Base-by-base conservation (phyloP, 2,797 vertebrate genomes). In the Lateolabrax maculatus region DNA sequence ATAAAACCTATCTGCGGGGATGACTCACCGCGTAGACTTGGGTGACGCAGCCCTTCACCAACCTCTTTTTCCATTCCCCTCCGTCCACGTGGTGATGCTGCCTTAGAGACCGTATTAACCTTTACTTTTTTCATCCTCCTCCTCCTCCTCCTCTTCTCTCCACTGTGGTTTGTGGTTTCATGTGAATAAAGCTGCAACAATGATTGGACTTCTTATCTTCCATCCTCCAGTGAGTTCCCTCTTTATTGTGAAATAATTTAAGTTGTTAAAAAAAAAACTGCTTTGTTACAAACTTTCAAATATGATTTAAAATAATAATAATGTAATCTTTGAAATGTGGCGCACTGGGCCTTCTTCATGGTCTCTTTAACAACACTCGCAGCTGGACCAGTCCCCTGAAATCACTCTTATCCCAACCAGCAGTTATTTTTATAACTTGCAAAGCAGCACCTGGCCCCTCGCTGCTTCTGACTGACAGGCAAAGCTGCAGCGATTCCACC, bases 381-480 rank as follows among this genome's bases (percentile, higher is more conserved):
- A 75, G 60, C 67, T 72, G 74, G 46, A 37, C 23, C 8, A n/a
- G 4, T 13, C 19, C 18, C 55, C 29, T 79, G 79, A 85, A 83
- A 75, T 62, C 29, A 3, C 11, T 34, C 1, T 63, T 48, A 36
- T 53, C 41, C 53, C 51, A 31, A 39, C 9, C 49, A 66, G 19
- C 27, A 9, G 29, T 15, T 37, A 4, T 71, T 53, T 46, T 23
- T 61, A 18, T 15, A 39, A 34, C 60, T 85, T 89, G 87, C 75
- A 88, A 87, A 91, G 75, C 79, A 87, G 82, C 87, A 88, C 77
- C 84, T 88, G 89, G 23, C 0, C 21, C 18, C 23, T n/a, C 48
- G 1, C 21, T 1, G 53, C 53, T 66, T 5, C 25, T 5, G 0
- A 16, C 23, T 21, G 29, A 51, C 55, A 66, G 36, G 25, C 23